Evolutionary conservation across 2,888 invertebrate species (phyloP).

Genomic region (Hypolimnas misippus): DNA sequence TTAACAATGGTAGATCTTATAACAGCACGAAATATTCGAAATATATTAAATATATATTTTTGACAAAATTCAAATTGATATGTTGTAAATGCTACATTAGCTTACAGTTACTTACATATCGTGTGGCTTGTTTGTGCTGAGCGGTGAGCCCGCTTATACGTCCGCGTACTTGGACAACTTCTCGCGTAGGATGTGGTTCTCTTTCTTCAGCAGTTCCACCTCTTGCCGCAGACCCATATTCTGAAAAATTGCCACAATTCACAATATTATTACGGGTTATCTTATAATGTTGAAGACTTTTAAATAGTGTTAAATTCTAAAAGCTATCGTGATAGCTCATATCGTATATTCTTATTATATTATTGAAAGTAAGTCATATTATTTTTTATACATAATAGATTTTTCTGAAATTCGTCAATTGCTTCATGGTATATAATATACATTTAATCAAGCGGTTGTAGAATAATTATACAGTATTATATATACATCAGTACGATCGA

Average conservation of each 20-base stretch:
- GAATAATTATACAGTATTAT: too few relatives aligned
- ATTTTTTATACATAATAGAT: neutral
- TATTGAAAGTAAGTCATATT: too few relatives aligned
- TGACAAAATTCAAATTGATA: too few relatives aligned
- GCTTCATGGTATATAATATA: too few relatives aligned
- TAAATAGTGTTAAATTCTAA: neutral
- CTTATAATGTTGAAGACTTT: neutral
- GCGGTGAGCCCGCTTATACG: constrained; percentile 82
- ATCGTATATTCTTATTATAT: too few relatives aligned
- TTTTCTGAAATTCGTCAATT: neutral
- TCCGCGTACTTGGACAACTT: constrained; percentile 95
- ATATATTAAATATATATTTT: too few relatives aligned
- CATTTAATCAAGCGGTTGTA: too few relatives aligned
- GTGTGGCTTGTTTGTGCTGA: constrained; percentile 74
- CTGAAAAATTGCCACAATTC: constrained; percentile 76
- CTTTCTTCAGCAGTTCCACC: constrained; percentile 95
- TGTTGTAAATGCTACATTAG: too few relatives aligned
- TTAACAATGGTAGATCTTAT: too few relatives aligned
- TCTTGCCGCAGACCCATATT: constrained; percentile 95
- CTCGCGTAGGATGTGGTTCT: constrained; percentile 94
- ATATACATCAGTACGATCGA: too few relatives aligned
- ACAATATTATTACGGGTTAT: neutral
- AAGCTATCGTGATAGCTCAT: too few relatives aligned
- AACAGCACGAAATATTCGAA: too few relatives aligned
- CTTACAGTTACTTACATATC: constrained; percentile 69